Base-by-base conservation (phyloP, 2,797 vertebrate genomes). In the Alca torda region DNA sequence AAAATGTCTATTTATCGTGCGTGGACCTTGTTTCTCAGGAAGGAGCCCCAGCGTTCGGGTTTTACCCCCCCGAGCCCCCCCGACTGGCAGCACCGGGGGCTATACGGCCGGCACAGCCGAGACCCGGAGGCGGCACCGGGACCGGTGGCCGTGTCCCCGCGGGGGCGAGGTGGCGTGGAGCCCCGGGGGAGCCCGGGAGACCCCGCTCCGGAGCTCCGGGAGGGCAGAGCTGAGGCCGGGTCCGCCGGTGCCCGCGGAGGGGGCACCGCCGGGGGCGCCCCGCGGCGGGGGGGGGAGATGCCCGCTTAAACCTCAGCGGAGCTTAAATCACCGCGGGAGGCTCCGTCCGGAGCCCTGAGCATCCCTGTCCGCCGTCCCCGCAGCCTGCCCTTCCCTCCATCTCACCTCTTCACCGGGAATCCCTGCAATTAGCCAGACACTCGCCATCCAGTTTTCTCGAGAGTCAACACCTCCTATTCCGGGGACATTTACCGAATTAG, bases 401-500 rank as follows among this genome's bases (percentile, higher is more conserved):
- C 59, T 75, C 85, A 11, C 39, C 54, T 56, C 67, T 11, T 41
- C 57, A 60, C 78, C 60, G 56, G 84, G n/a, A n/a, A 57, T 46
- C 17, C 30, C n/a, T 28, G 43, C 64, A 7, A 39, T 6, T 4
- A 59, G 51, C 57, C 86, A 82, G 85, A 87, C 50, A 53, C 14
- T 24, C 65, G 60, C 35, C 4, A 13, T 4, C 1, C 46, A 7
- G 73, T 48, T 90, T 85, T 80, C 78, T 45, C 11, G 60, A 69
- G 85, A 89, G 90, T 68, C 87, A 85, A 73, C 72, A 23, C 35
- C 70, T 81, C 43, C 43, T 6, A 2, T 95, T 87, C 64, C 87
- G 19, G 65, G 68, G 86, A 54, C 60, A 96, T 97, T 77, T 79
- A 63, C 24, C 75, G 91, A 97, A 94, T 96, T 95, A n/a, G 25